Percentiles rank a stretch among this genome's conserved stretches.
These are phyloP conservation scores for Lomographa bimaculata DNA, from an alignment of 2,888 invertebrate genomes.

Conservation along the genomic window DNA sequence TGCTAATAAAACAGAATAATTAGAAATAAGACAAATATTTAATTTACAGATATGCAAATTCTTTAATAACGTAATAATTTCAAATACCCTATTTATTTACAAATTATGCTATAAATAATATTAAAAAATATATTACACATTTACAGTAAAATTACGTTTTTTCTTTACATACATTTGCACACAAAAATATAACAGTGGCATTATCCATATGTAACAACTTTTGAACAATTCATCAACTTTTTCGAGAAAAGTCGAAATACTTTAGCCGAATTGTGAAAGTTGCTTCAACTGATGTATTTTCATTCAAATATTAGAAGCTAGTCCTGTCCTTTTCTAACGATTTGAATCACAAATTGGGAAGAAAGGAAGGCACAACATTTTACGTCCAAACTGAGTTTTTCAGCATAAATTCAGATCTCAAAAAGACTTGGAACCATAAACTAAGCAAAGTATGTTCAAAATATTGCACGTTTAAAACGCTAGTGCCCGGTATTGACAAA, in stretches of 20 bases:
- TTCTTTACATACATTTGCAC: conserved; percentile 32
- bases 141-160: conserved; percentile 55
- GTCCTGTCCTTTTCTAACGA: conserved; percentile 37
- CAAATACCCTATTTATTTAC: conserved; percentile 72
- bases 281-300: conserved; percentile 36
- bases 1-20: conserved; percentile 48
- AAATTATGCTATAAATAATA: conserved; percentile 53
- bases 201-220: conserved; percentile 12
- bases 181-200: conserved; percentile 38
- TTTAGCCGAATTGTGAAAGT: conserved; percentile 13
- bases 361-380: conserved; percentile 31
- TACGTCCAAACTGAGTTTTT: conserved; percentile 30
- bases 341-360: conserved; percentile 37
- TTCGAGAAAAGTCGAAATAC: conserved; percentile 17
- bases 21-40: conserved; percentile 41
- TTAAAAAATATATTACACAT: conserved; percentile 64
- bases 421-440: conserved; percentile 30
- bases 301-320: conserved; percentile 25
- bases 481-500: conserved; percentile 35
- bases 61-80: conserved; percentile 48
- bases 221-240: conserved; percentile 18
- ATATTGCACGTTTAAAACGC: conserved; percentile 54
- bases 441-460: conserved; percentile 38
- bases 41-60: conserved; percentile 66
- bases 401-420: conserved; percentile 51